These are phyloP conservation scores for Actenoides lindsayi DNA, from an alignment of 2,113 vertebrate species.

Conservation along the genomic window DNA sequence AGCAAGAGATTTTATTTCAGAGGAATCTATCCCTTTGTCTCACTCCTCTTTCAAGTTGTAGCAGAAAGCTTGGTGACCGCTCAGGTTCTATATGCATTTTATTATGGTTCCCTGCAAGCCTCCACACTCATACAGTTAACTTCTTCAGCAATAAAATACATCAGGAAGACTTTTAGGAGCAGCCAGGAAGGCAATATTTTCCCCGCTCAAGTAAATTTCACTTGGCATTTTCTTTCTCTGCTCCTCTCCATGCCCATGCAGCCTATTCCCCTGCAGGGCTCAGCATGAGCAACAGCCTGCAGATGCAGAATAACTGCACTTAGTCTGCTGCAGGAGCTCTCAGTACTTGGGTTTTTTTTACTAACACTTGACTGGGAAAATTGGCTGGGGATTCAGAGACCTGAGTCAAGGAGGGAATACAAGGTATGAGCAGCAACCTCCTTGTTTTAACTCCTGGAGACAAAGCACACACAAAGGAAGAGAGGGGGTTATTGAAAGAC, in stretches of 20 bases:
- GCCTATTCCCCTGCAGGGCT: constrained; percentile 29
- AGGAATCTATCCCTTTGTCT: background rate
- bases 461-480: background rate
- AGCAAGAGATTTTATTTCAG: background rate
- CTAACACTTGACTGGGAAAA: constrained; percentile 13
- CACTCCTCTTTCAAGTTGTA: background rate
- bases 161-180: background rate
- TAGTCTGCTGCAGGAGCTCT: constrained; percentile 1
- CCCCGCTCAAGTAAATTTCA: constrained; percentile 21
- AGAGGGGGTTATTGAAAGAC: background rate
- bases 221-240: background rate
- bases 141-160: background rate
- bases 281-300: constrained; percentile 14
- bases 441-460: constrained; percentile 9
- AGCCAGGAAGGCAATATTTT: constrained; percentile 12
- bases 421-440: background rate
- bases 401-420: background rate
- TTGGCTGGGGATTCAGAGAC: constrained; percentile 5
- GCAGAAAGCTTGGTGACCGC: background rate
- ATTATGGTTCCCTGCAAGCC: background rate
- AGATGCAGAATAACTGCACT: background rate
- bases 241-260: background rate
- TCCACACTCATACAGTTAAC: background rate
- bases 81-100: background rate
- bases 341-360: background rate